A percentile compares a stretch with the other conserved stretches of the same genome.
Conservation (phyloP, 2,888 invertebrate genomes). For the Piscicola geometra region DNA sequence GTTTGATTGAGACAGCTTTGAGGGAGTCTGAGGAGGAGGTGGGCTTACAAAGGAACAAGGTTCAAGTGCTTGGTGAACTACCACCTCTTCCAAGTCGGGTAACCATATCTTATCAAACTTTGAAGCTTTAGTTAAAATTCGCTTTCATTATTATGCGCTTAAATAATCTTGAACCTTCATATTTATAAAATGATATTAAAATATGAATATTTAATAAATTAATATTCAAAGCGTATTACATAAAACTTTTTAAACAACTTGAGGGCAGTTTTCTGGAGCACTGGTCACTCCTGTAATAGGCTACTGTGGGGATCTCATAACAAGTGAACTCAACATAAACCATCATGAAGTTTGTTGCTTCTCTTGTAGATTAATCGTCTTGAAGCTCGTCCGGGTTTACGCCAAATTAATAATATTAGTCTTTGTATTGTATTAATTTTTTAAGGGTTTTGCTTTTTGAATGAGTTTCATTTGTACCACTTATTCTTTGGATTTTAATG, state of each 20-base stretch:
- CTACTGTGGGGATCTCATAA: constrained; percentile 37
- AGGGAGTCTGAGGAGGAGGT: constrained; percentile 54
- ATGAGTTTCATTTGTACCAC: no score
- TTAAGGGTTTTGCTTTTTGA: no score
- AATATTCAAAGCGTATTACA: not conserved
- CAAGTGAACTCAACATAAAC: constrained; percentile 32
- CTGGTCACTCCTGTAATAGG: constrained; percentile 39
- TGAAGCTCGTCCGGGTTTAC: no score
- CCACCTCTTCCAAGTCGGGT: constrained; percentile 40
- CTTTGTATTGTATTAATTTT: no score
- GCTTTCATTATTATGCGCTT: no score
- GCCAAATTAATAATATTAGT: not conserved
- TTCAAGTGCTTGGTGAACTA: constrained; percentile 47
- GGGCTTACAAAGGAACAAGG: constrained; percentile 47
- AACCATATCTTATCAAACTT: no score
- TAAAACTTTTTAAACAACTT: constrained; percentile 13
- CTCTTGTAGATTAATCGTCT: not conserved
- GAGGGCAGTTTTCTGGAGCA: constrained; percentile 33
- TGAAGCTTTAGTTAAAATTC: no score
- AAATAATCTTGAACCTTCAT: no score
- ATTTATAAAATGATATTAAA: no score
- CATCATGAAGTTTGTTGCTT: constrained; percentile 37
- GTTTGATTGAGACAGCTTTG: constrained; percentile 49
- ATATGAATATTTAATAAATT: not conserved
- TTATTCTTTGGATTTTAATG: no score